These are phyloP conservation scores for Dichetophora obliterata DNA, from an alignment of 2,888 invertebrate species.

Conservation along the genomic window DNA sequence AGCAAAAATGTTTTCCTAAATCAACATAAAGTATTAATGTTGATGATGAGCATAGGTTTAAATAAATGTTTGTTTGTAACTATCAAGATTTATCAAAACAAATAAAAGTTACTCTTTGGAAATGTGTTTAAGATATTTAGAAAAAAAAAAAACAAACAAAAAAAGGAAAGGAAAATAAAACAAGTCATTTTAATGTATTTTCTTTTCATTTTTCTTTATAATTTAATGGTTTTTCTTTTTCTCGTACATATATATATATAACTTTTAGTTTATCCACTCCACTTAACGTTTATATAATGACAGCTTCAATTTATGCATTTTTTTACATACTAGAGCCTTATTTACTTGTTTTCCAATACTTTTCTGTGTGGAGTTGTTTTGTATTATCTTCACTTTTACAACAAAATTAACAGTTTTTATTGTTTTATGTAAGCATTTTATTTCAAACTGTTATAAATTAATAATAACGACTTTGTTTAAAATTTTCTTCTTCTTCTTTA, in stretches of 20 bases:
- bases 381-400: neutral
- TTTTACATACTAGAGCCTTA: neutral
- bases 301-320: constrained; percentile 7
- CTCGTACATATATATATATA: constrained; percentile 9
- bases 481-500: neutral
- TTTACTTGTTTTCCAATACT: neutral
- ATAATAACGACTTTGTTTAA: neutral
- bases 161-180: neutral
- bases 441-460: neutral
- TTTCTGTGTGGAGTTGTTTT: neutral
- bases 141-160: neutral
- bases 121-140: neutral
- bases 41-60: no score
- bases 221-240: constrained; percentile 25
- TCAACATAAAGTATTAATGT: no score
- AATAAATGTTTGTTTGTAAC: no score
- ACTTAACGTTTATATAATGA: neutral
- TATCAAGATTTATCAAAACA: no score
- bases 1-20: no score
- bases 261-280: neutral
- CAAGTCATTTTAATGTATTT: neutral
- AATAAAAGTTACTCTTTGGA: neutral
- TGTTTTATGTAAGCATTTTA: neutral
- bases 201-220: constrained; percentile 30
- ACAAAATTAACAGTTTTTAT: neutral